phyloP scores from a whole-genome alignment of 2,797 vertebrate species.

The Rallus crepitans region DNA sequence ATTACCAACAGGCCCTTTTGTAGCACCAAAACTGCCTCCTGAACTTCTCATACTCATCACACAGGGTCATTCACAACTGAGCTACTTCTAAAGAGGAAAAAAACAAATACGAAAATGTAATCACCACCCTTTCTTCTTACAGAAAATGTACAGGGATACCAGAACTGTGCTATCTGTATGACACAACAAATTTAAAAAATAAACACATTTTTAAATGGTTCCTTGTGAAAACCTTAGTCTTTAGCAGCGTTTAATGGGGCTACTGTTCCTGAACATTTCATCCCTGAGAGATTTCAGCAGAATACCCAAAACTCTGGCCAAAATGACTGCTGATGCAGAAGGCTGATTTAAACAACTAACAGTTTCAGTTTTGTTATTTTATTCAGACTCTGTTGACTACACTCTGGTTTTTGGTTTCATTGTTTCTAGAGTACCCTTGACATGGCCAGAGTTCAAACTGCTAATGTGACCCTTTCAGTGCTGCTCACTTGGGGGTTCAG shows the following conservation, averaged over 20 bases:
- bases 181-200: background rate
- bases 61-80: constrained; percentile 33
- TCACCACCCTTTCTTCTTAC: background rate
- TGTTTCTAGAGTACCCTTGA: background rate
- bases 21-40: constrained; percentile 24
- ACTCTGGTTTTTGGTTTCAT: background rate
- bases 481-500: background rate
- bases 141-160: background rate
- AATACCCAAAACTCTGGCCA: background rate
- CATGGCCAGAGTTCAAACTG: background rate
- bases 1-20: constrained; percentile 23
- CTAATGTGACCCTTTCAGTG: background rate
- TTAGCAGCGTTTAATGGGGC: background rate
- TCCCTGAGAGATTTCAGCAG: background rate
- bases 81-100: constrained; percentile 43
- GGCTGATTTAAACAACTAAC: background rate
- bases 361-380: background rate
- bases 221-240: background rate
- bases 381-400: background rate
- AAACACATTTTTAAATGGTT: too few species aligned
- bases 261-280: background rate
- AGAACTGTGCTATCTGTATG: background rate
- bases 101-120: constrained; percentile 35
- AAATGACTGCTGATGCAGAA: background rate
- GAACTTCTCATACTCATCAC: constrained; percentile 38